Base-by-base conservation (phyloP, 2,888 invertebrate genomes). In the Synanthedon andrenaeformis region DNA sequence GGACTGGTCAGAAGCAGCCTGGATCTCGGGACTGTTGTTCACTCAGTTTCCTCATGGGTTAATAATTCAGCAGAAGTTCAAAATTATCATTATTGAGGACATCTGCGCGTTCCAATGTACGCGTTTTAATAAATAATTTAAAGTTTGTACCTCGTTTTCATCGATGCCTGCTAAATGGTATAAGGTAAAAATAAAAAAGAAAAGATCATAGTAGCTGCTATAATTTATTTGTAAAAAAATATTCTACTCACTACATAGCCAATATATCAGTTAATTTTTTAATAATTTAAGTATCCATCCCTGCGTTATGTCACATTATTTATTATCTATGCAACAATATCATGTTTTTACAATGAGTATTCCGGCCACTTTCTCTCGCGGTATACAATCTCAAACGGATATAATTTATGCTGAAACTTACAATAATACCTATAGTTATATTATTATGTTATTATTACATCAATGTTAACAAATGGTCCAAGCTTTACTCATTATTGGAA, bases 221-320 rank as follows among this genome's bases (percentile, higher is more conserved):
- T 85, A 82, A 83, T 90, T 90, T 90, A 90, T 90, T 90, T 89
- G 90, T 91, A 91, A 90, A 91, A 91, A 91, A 90, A 91, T 90
- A 91, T 89, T 89, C 90, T 90, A 90, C 90, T 85, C 86, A 89
- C 89, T 90, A 90, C 89, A 89, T 90, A 90, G 90, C 90, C 89
- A 90, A 89, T 89, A 89, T 89, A 86, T 86, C 88, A 85, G 85
- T 88, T 88, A 85, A 83, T 84, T 82, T 84, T 87, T 86, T 83
- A 86, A 88, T 87, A 88, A 87, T 85, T 88, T 88, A 88, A 88
- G 88, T 88, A 88, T 86, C 87, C 88, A 85, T 88, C 88, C 88
- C 87, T 88, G 87, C 88, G 84, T 88, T 87, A 86, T 35, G 84
- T 88, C 88, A 86, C 87, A 84, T 86, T 85, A 83, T 84, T 84